These are phyloP conservation scores for Phalacrocorax brasilianus DNA, from an alignment of 2,113 vertebrate species.

Conservation along the genomic window DNA sequence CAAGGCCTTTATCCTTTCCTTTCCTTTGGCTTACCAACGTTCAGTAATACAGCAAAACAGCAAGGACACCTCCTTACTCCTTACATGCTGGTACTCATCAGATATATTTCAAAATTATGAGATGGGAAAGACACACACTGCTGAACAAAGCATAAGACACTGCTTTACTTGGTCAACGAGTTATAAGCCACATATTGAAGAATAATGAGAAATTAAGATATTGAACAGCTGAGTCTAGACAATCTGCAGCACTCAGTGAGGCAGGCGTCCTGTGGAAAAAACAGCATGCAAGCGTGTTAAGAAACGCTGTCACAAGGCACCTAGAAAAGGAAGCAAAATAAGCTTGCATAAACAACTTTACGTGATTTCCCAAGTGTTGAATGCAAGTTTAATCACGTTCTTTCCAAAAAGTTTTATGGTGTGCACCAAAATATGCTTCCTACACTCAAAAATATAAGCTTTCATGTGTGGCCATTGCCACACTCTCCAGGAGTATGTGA, in stretches of 20 bases:
- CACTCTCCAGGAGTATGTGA: fast-evolving
- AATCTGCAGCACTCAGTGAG: not conserved
- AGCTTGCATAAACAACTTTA: not conserved
- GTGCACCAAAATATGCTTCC: not conserved
- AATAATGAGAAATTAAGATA: not conserved
- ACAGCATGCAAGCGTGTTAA: not conserved
- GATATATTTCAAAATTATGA: not conserved
- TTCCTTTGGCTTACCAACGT: not conserved
- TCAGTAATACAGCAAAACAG: not conserved
- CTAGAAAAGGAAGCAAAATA: not conserved
- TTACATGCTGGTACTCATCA: not conserved
- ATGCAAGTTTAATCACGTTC: not conserved
- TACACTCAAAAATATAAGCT: not conserved
- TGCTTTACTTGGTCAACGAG: not conserved
- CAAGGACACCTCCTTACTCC: not conserved
- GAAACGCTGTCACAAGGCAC: not conserved
- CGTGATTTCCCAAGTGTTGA: not conserved
- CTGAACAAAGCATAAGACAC: not conserved
- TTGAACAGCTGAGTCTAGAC: not conserved
- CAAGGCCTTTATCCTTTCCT: not conserved
- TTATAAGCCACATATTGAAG: not conserved
- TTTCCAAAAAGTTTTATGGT: not conserved
- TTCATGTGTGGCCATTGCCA: not conserved
- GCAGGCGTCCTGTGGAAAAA: not conserved
- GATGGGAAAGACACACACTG: not conserved